A percentile compares a stretch with the other conserved stretches of the same genome.
phyloP scores from a whole-genome alignment of 2,113 vertebrate genomes.

The Lophotis ruficrista region DNA sequence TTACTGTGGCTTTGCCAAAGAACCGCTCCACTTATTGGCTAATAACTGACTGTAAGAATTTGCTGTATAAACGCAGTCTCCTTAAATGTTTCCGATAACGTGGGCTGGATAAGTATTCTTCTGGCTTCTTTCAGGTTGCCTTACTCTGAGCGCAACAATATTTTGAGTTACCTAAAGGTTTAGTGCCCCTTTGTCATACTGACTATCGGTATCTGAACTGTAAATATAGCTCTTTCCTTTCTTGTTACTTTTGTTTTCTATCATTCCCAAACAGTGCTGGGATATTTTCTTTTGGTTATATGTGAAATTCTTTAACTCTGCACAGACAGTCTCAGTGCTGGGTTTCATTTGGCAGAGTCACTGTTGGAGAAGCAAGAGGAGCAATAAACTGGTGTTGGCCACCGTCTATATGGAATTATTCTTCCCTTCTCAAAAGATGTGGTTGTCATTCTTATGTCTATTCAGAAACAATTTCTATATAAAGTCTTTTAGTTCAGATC shows the following conservation, averaged over 20 bases:
- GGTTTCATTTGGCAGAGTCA: not conserved
- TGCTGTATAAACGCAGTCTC: slow-evolving; percentile 18
- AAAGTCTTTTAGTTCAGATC: not conserved
- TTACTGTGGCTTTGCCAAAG: slow-evolving; percentile 49
- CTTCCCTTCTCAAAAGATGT: not conserved
- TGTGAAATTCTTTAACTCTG: slow-evolving; percentile 37
- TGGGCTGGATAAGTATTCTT: not conserved
- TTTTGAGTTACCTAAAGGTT: slow-evolving; percentile 4
- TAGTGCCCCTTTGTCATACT: slow-evolving; percentile 36
- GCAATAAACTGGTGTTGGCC: not conserved
- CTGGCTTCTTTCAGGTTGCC: not conserved
- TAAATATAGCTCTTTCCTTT: slow-evolving; percentile 26
- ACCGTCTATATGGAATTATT: not conserved
- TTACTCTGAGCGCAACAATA: not conserved
- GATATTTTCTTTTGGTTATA: not conserved
- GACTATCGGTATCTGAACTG: slow-evolving; percentile 19
- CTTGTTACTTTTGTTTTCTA: slow-evolving; percentile 5
- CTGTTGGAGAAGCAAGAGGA: not conserved
- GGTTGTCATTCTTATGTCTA: not conserved
- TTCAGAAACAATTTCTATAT: not conserved
- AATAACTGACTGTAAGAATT: slow-evolving; percentile 58
- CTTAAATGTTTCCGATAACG: slow-evolving; percentile 11
- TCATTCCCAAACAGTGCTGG: slow-evolving; percentile 42
- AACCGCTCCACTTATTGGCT: slow-evolving; percentile 39
- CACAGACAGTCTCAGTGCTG: not conserved